Conservation (phyloP, 2,888 invertebrate genomes). For the Globia sparganii region DNA sequence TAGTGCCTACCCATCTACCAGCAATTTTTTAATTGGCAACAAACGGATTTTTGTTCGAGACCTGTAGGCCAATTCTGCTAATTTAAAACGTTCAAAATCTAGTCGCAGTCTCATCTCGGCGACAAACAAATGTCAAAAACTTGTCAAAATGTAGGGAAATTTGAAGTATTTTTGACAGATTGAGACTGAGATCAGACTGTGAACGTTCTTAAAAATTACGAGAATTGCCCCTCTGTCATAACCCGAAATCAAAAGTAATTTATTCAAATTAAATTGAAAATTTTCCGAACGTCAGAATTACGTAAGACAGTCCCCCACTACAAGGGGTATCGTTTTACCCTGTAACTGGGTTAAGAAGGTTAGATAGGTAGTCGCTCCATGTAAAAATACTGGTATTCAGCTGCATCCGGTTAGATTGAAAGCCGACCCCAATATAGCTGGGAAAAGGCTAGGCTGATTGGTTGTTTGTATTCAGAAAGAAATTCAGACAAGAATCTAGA, state of each 20-base stretch:
- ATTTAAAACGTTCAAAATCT: no score
- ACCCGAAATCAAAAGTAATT: not conserved
- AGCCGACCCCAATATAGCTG: not conserved
- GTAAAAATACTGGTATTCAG: not conserved
- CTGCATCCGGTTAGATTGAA: not conserved
- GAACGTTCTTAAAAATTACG: no score
- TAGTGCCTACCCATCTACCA: not conserved
- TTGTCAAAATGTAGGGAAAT: no score
- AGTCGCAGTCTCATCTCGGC: no score
- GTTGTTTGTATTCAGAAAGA: not conserved
- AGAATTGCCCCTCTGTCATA: no score
- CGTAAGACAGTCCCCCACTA: not conserved
- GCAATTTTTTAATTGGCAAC: conserved; percentile 17
- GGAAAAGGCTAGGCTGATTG: not conserved
- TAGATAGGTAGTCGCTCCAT: not conserved
- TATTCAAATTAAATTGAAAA: not conserved
- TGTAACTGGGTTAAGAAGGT: not conserved
- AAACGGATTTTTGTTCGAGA: not conserved
- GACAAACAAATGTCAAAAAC: no score
- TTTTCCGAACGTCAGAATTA: not conserved
- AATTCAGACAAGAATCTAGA: not conserved
- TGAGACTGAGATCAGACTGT: no score
- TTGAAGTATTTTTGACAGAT: no score
- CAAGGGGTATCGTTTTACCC: not conserved
- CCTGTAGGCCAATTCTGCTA: no score